Conservation (phyloP, 1,140 invertebrate genomes). For the Orchesella cincta region DNA sequence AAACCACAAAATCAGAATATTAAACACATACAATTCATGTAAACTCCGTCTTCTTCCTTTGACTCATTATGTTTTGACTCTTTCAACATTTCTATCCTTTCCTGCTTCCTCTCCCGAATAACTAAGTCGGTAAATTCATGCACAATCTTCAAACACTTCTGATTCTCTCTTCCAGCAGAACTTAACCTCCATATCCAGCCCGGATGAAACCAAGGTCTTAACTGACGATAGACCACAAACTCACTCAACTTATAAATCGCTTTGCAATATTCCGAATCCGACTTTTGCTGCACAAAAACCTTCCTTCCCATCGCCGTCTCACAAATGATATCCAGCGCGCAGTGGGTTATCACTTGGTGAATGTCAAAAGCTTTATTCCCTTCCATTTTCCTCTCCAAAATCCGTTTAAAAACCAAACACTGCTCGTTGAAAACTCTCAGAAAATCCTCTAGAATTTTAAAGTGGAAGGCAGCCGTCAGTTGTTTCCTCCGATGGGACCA, state of each 20-base stretch:
- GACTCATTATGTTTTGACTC: too few relatives aligned
- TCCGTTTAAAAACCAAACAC: conserved; percentile 66
- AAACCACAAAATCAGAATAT: too few relatives aligned
- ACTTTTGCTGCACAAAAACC: conserved; percentile 69
- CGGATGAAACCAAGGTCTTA: conserved; percentile 79
- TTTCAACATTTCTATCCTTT: conserved; percentile 54
- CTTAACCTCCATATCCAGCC: conserved; percentile 79
- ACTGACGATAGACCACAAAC: conserved; percentile 65
- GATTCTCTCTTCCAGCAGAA: conserved; percentile 73
- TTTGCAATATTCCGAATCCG: conserved; percentile 72
- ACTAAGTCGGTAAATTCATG: conserved; percentile 81
- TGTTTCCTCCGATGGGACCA: conserved; percentile 80
- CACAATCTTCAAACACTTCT: conserved; percentile 73
- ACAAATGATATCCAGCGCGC: conserved; percentile 78
- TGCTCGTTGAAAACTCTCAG: conserved; percentile 79
- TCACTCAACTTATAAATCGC: conserved; percentile 64
- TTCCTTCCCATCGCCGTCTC: conserved; percentile 82
- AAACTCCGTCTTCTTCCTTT: conserved; percentile 30
- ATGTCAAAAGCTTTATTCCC: conserved; percentile 64
- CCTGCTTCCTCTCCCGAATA: conserved; percentile 73
- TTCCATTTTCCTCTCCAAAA: conserved; percentile 65
- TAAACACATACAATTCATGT: too few relatives aligned
- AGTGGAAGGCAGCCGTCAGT: conserved; percentile 87
- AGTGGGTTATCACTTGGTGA: conserved; percentile 66
- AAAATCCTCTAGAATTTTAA: conserved; percentile 83